Conservation (phyloP, 1,140 invertebrate genomes). For the Cataglyphis hispanica region DNA sequence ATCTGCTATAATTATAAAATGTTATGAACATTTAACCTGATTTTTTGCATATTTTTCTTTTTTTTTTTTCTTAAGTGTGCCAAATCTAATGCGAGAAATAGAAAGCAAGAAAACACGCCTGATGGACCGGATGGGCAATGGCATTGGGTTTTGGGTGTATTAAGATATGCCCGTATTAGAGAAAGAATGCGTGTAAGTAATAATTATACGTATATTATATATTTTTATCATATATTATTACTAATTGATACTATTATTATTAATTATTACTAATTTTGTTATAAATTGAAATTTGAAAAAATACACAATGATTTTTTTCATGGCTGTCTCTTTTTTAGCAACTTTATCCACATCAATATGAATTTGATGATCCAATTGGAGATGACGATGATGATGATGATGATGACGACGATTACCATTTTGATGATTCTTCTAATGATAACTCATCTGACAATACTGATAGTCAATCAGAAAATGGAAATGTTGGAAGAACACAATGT, state of each 20-base stretch:
- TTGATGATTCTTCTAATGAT: slow-evolving; percentile 60
- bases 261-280: neutral
- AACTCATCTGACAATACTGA: slow-evolving; percentile 65
- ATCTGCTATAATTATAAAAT: too few species aligned
- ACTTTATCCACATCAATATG: slow-evolving; percentile 23
- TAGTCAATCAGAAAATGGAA: slow-evolving; percentile 58
- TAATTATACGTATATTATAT: neutral
- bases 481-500: slow-evolving; percentile 57
- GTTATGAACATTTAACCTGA: slow-evolving; percentile 5
- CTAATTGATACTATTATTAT: too few species aligned
- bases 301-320: neutral
- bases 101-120: slow-evolving; percentile 84
- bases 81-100: slow-evolving; percentile 84
- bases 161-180: slow-evolving; percentile 86
- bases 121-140: slow-evolving; percentile 87
- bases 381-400: slow-evolving; percentile 51
- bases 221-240: slow-evolving; percentile 21
- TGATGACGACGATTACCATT: slow-evolving; percentile 47
- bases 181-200: slow-evolving; percentile 77
- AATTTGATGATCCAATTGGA: slow-evolving; percentile 39
- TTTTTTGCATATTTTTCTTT: slow-evolving; percentile 43
- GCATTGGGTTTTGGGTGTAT: slow-evolving; percentile 86
- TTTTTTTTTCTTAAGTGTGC: slow-evolving; percentile 78
- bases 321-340: neutral
- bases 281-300: neutral